Conservation (phyloP, 2,888 invertebrate species). For the Melinaea marsaeus region DNA sequence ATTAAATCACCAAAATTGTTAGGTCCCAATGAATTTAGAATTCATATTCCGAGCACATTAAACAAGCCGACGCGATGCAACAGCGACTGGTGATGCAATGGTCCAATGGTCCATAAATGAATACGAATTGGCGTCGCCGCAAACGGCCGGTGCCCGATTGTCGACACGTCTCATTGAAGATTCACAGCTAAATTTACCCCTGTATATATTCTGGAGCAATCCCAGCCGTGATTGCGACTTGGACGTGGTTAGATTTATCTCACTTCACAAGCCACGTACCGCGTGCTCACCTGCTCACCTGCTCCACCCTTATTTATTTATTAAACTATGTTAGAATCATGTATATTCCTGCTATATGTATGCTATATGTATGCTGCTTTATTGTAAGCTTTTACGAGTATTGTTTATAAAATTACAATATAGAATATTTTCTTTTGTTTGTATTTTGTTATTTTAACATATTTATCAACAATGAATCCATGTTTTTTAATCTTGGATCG, state of each 20-base stretch:
- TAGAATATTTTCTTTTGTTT: too few species aligned
- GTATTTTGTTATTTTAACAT: too few species aligned
- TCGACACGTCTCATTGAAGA: conserved; percentile 68
- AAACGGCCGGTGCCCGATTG: conserved; percentile 69
- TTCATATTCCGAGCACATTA: conserved; percentile 57
- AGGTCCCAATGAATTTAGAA: conserved; percentile 42
- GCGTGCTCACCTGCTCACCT: conserved; percentile 20
- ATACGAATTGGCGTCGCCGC: conserved; percentile 67
- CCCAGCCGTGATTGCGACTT: conserved; percentile 41
- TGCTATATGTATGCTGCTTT: too few species aligned
- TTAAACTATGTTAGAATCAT: neutral
- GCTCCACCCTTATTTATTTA: conserved; percentile 30
- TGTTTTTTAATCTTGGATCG: conserved; percentile 17
- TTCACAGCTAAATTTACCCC: conserved; percentile 58
- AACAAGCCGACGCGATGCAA: conserved; percentile 35
- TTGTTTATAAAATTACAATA: too few species aligned
- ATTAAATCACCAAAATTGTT: conserved; percentile 11
- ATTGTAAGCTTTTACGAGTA: too few species aligned
- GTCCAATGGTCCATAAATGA: conserved; percentile 62
- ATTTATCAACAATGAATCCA: too few species aligned
- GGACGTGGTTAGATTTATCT: conserved; percentile 39
- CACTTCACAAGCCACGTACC: conserved; percentile 25
- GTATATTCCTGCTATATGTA: too few species aligned
- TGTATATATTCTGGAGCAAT: conserved; percentile 50
- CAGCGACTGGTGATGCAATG: conserved; percentile 38